Base-by-base conservation (phyloP, 2,113 vertebrate species). In the Paratilapia polleni region DNA sequence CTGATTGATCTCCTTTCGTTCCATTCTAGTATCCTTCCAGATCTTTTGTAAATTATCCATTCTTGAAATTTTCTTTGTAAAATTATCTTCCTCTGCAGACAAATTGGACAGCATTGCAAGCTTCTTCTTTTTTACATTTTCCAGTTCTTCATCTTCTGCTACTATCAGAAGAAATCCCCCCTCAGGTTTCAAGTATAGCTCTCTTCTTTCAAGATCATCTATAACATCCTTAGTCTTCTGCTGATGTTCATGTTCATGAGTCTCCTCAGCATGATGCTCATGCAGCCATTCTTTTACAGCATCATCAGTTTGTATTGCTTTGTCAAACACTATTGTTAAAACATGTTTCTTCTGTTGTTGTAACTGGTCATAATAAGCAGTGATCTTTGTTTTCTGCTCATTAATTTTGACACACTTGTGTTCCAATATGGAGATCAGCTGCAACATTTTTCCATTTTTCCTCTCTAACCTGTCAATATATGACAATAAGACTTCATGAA, bases 1-100 rank as follows among this genome's bases (percentile, higher is more conserved):
- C 8, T 85, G 77, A 80, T 81, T 59, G 4, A 94, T 91, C 49
- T 91, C 91, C 12, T 76, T 86, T 2, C 56, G 84, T 43, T 93
- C 79, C 6, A 28, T 66, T 82, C 64, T 66, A 2, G 84, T 94
- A 10, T 91, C 77, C 13, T 86, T 92, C 92, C 91, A 94, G 1
- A 91, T 75, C 36, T 68, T 76, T 68, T 52, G 49, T 26, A 93
- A 58, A 47, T 3, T 15, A 14, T 89, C 74, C 22, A 9, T 63
- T 59, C 73, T 87, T 17, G 49, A 84, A 4, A 64, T 57, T 17
- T 63, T 6, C 8, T 74, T 43, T 36, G 19, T 66, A 3, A 54
- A 60, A 17, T 62, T 14, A 14, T 43, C 4, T 41, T 78, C 6
- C 2, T 24, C 60, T 66, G 3, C 5, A 3, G 17, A 8, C 0